Base-by-base conservation (phyloP, 2,888 invertebrate genomes). In the Aromia moschata region DNA sequence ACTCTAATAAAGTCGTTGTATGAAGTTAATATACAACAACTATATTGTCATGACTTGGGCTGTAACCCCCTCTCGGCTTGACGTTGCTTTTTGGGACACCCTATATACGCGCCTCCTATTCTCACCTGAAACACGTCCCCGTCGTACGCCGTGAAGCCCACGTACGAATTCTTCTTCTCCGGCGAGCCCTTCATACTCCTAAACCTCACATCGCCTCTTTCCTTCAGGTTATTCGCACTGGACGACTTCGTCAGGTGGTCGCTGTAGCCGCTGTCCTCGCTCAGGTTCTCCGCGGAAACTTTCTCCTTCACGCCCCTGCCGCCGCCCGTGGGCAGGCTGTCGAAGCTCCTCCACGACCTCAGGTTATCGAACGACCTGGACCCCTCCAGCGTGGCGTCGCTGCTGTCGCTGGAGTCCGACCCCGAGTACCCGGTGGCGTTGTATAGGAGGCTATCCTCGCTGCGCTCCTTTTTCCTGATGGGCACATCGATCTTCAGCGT, bases 261-360 rank as follows among this genome's bases (percentile, higher is more conserved):
- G 74, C 90, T 86, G 80, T 89, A 91, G 52, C 91, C 91, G 71
- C 90, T 91, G 79, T 92, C 91, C 78, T 92, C 91, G 74, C 91
- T 91, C 65, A 92, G 83, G 83, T 91, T 91, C 77, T 92, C 91
- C 15, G 87, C 87, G 41, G 91, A 91, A 70, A 86, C 86, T 70
- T 87, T 87, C 36, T 72, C 70, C 38, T 69, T 69, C 57, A 67
- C 51, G 2, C 53, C 31, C 12, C 12, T 60, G n/a, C 53, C 68
- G 43, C 61, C 67, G 30, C 69, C 70, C 18, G 68, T 64, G 12
- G 70, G 74, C 12, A 82, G 65, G 49, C 76, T 80, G 55, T 82
- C 82, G 60, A 79, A 80, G 67, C 81, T 82, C 53, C 79, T 69
- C 76, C 81, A 82, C n/a, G 79, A 77, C 58, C 79, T 79, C 38